phyloP scores from a whole-genome alignment of 2,888 invertebrate genomes.

The Drosophila kambysellisi region DNA sequence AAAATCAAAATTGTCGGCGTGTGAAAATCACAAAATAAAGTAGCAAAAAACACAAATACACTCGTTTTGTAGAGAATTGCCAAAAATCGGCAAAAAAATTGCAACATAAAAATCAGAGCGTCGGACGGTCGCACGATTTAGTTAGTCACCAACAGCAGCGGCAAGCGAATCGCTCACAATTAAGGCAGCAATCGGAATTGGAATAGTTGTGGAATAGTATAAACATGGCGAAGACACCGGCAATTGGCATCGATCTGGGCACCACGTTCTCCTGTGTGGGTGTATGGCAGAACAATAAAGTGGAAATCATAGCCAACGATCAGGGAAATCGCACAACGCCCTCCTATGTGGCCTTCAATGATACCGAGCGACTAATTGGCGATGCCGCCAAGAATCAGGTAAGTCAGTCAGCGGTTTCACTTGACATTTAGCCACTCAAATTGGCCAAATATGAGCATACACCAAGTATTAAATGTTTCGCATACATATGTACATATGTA shows the following conservation, averaged over 20 bases:
- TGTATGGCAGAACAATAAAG: slow-evolving; percentile 93
- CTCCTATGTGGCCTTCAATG: slow-evolving; percentile 94
- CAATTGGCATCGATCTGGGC: slow-evolving; percentile 93
- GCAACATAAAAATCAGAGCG: slow-evolving; percentile 54
- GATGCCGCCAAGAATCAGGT: slow-evolving; percentile 95
- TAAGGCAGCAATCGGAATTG: slow-evolving; percentile 1
- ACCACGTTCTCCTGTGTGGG: slow-evolving; percentile 95
- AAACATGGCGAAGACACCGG: slow-evolving; percentile 86
- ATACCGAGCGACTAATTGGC: slow-evolving; percentile 93
- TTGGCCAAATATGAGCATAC: slow-evolving; percentile 41
- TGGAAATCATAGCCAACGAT: slow-evolving; percentile 94
- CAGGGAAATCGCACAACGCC: slow-evolving; percentile 95
- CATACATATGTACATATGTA: neutral
- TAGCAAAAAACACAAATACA: slow-evolving; percentile 14
- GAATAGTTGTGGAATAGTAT: neutral
- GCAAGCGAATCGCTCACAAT: slow-evolving; percentile 12
- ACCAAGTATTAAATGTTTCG: neutral
- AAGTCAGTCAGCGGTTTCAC: slow-evolving; percentile 37
- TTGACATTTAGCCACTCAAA: slow-evolving; percentile 18
- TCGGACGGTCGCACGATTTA: slow-evolving; percentile 35
- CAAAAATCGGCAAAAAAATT: slow-evolving; percentile 31
- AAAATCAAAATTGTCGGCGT: slow-evolving; percentile 46
- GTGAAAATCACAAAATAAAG: slow-evolving; percentile 38
- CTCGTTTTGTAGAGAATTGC: slow-evolving; percentile 41
- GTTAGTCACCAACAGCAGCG: slow-evolving; percentile 33